Evolutionary conservation across 2,113 vertebrate species (phyloP), one percentile per base, ranked within the genome.

Genomic region (Sorex fumeus): DNA sequence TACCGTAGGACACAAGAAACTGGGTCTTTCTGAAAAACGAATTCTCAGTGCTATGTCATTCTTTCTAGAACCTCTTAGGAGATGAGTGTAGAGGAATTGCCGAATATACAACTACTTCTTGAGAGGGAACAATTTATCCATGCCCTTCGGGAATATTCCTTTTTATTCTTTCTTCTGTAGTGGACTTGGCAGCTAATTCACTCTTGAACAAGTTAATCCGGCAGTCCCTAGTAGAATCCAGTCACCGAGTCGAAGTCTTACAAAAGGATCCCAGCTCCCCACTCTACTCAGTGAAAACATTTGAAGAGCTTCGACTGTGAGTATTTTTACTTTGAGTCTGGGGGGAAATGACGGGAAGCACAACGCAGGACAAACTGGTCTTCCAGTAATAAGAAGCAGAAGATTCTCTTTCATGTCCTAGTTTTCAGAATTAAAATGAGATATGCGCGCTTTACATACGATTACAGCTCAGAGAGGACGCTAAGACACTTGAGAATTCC

Each of bases 201-300:
- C 97, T 98, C 83, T 92, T 98, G 76, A 98, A 98, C 96, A 98
- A 98, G 93, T 90, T 98, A 94, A 97, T 98, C 90, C 97, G 94
- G 76, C 97, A 94, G 0, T 97, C 98, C 9, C 95, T 98, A 16
- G 96, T 98, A 78, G 98, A 98, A 64, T 98, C 98, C 45, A 85
- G 66, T 87, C 97, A 98, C 47, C 75, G 19, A 0, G 97, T 98
- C 3, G 98, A 98, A 96, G 95, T 98, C 88, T 96, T 98, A 77
- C 98, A 98, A 80, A 97, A 86, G 28, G 98, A 98, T 76, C 98
- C 98, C 83, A 95, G 25, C 47, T 98, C 98, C 47, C 98, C 98
- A 0, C 97, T 98, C 34, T 98, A 96, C 79, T 98, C 98, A 0
- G 82, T 98, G 69, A 98, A 97, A 66, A 96, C 96, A 6, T 98